Conservation (phyloP, 2,797 vertebrate species). For the Lepus townsendii region DNA sequence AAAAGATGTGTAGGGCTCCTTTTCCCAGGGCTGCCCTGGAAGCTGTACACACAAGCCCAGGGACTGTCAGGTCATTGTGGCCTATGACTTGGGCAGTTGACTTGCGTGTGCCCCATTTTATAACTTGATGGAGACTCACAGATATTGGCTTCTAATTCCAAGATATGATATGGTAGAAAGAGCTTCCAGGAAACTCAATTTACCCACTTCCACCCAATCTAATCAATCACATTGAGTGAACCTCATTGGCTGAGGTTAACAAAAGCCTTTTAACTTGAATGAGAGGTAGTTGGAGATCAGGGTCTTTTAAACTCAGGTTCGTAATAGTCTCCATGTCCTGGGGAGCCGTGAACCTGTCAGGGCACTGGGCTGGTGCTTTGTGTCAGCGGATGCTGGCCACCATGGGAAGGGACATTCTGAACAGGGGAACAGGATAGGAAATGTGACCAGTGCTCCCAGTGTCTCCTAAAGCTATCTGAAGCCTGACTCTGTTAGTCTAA, state of each 20-base stretch:
- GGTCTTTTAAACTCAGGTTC: constrained; percentile 5
- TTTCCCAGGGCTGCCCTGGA: constrained; percentile 69
- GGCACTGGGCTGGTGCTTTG: neutral
- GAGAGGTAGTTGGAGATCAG: constrained; percentile 23
- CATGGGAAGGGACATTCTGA: neutral
- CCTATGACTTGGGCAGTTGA: neutral
- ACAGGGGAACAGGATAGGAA: neutral
- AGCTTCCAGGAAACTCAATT: constrained; percentile 55
- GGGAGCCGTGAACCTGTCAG: neutral
- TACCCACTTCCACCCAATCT: constrained; percentile 66
- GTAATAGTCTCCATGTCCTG: neutral
- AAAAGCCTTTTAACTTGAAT: constrained; percentile 49
- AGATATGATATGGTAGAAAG: constrained; percentile 1
- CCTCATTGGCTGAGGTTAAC: constrained; percentile 66
- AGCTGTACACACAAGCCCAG: neutral
- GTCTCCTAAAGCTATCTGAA: constrained; percentile 39
- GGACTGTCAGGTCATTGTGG: neutral
- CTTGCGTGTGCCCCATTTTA: neutral
- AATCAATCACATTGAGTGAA: constrained; percentile 59
- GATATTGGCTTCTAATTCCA: neutral
- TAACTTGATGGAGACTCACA: neutral
- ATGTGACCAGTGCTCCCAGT: neutral
- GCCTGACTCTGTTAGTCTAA: neutral
- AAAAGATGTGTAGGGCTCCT: constrained; percentile 72
- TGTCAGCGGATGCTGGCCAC: neutral